A percentile compares a stretch with the other conserved stretches of the same genome.
Evolutionary conservation across 2,888 invertebrate genomes (phyloP).

Genomic region (Sarcophaga variegata): DNA sequence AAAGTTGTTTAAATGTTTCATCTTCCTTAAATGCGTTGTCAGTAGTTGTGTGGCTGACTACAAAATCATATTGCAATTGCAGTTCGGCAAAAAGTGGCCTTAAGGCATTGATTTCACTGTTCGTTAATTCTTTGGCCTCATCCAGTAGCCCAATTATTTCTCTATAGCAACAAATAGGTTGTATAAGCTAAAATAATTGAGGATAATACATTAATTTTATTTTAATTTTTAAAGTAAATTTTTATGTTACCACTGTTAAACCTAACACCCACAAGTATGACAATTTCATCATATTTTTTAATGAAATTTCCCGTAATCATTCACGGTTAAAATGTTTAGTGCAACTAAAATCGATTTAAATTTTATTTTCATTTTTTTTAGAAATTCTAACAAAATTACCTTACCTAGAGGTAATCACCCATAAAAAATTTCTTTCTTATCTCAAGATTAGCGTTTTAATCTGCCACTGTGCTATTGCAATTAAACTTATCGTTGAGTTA

Average conservation of each 20-base stretch:
- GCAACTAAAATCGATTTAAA: neutral
- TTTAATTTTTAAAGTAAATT: neutral
- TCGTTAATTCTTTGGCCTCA: constrained; percentile 69
- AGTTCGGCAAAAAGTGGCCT: constrained; percentile 74
- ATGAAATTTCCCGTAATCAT: neutral
- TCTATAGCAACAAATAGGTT: constrained; percentile 38
- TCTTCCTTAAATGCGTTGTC: constrained; percentile 36
- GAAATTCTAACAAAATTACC: neutral
- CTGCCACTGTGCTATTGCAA: neutral
- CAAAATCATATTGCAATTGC: constrained; percentile 75
- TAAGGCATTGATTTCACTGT: constrained; percentile 72
- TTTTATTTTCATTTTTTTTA: neutral
- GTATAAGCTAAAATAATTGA: constrained; percentile 12
- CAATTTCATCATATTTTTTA: neutral
- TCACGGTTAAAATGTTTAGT: neutral
- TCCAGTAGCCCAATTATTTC: constrained; percentile 66
- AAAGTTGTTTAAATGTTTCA: constrained; percentile 60
- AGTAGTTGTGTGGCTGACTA: constrained; percentile 69
- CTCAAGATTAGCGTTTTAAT: constrained; percentile 3
- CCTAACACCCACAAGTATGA: neutral
- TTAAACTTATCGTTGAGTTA: neutral
- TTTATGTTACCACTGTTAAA: constrained; percentile 14
- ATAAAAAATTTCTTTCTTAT: constrained; percentile 13
- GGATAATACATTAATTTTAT: neutral
- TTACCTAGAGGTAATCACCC: neutral